These are phyloP conservation scores for Semotilus atromaculatus DNA, from an alignment of 2,797 vertebrate genomes.

Conservation along the genomic window DNA sequence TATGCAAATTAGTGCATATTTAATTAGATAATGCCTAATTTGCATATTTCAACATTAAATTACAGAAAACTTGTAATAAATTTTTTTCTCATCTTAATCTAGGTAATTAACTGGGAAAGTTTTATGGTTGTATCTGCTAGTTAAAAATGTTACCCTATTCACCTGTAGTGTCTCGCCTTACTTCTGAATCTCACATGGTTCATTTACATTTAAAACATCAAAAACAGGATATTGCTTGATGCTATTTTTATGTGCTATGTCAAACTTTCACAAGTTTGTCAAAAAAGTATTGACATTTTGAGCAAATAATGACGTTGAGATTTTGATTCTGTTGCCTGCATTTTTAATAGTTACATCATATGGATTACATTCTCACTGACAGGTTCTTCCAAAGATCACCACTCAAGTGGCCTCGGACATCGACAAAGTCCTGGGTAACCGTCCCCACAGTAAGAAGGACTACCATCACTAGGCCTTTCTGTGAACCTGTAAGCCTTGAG, in stretches of 20 bases:
- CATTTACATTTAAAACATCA: constrained; percentile 5
- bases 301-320: neutral
- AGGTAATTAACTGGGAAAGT: no score
- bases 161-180: no score
- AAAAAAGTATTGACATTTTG: neutral
- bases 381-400: constrained; percentile 85
- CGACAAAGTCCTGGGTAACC: constrained; percentile 80
- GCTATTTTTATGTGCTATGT: neutral
- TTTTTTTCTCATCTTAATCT: no score
- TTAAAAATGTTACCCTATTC: no score
- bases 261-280: constrained; percentile 8
- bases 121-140: no score
- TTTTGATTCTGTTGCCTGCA: neutral
- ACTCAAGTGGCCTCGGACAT: constrained; percentile 77
- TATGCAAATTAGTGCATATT: no score
- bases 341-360: neutral
- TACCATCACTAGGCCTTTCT: constrained; percentile 71
- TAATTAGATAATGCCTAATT: no score
- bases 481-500: constrained; percentile 35
- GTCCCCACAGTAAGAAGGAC: constrained; percentile 81
- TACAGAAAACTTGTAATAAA: no score
- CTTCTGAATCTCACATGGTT: neutral
- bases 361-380: constrained; percentile 35
- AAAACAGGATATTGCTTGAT: neutral
- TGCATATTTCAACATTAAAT: no score